phyloP scores from a whole-genome alignment of 2,888 invertebrate genomes.

The Andrena bicolor region DNA sequence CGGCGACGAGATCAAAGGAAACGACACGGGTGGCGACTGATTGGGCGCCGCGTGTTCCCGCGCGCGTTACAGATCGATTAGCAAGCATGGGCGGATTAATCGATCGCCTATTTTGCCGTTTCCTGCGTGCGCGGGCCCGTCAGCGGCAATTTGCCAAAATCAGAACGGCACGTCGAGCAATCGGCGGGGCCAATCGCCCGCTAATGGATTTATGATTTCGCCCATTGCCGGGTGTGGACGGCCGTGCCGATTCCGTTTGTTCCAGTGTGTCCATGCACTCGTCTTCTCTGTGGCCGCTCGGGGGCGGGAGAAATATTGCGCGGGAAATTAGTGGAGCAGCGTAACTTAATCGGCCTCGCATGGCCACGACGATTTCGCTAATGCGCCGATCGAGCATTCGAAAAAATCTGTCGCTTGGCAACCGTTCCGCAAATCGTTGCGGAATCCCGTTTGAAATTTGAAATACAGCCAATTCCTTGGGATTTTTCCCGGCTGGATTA shows the following conservation, averaged over 20 bases:
- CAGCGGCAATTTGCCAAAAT: slow-evolving; percentile 71
- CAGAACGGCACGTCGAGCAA: slow-evolving; percentile 61
- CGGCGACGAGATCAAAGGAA: slow-evolving; percentile 35
- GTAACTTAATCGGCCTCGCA: no score
- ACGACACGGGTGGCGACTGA: background rate
- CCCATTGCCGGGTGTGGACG: slow-evolving; percentile 43
- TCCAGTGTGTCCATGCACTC: background rate
- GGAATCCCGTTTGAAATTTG: background rate
- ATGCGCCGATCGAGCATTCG: no score
- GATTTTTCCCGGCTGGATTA: background rate
- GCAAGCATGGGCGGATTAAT: slow-evolving; percentile 66
- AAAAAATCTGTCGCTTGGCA: no score
- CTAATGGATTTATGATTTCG: slow-evolving; percentile 78
- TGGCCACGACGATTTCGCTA: no score
- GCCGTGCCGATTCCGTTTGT: background rate
- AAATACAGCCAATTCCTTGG: background rate
- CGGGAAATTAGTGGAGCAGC: background rate
- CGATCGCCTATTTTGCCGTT: slow-evolving; percentile 67
- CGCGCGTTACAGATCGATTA: slow-evolving; percentile 62
- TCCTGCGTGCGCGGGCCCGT: slow-evolving; percentile 57
- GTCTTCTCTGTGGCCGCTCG: background rate
- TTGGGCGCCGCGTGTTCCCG: slow-evolving; percentile 3
- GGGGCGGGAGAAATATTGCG: background rate
- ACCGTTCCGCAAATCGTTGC: no score
- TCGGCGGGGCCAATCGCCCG: slow-evolving; percentile 64